Evolutionary conservation across 1,140 invertebrate genomes (phyloP).

Genomic region (Panulirus ornatus): DNA sequence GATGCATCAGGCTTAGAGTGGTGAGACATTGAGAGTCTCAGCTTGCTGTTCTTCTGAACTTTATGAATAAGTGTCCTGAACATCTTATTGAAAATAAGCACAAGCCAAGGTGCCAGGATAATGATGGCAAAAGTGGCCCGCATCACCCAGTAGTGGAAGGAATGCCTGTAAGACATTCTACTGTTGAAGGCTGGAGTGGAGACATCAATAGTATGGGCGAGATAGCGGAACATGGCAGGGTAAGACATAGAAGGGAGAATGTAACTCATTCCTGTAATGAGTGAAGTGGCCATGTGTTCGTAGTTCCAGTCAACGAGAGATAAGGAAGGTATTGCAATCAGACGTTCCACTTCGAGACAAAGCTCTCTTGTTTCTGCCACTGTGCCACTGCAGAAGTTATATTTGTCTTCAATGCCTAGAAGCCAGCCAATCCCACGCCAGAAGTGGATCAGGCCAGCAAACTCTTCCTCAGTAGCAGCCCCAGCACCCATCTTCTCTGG

Average conservation of each 20-base stretch:
- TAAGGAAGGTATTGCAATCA: constrained; percentile 25
- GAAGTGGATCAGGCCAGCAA: constrained; percentile 78
- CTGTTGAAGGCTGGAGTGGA: constrained; percentile 7
- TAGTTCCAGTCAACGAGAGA: constrained; percentile 40
- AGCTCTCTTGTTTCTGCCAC: constrained; percentile 25
- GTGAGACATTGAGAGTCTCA: neutral
- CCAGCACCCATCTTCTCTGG: constrained; percentile 77
- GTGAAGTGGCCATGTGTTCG: constrained; percentile 44
- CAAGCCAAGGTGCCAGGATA: neutral
- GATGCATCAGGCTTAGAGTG: neutral
- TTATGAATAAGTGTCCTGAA: neutral
- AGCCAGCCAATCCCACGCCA: constrained; percentile 78
- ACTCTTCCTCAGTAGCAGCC: constrained; percentile 75
- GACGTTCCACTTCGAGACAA: constrained; percentile 52
- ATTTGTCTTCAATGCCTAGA: constrained; percentile 78
- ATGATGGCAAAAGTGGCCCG: constrained; percentile 8
- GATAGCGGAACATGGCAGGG: constrained; percentile 35
- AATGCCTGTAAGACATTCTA: neutral
- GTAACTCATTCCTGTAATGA: constrained; percentile 27
- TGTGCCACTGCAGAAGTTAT: constrained; percentile 76
- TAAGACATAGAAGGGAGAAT: constrained; percentile 20
- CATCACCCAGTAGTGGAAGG: constrained; percentile 48
- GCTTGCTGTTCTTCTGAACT: neutral
- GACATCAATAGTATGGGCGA: constrained; percentile 31
- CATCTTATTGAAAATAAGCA: neutral